These are phyloP conservation scores for Pandemis heparana DNA, from an alignment of 2,888 invertebrate species.

Conservation along the genomic window DNA sequence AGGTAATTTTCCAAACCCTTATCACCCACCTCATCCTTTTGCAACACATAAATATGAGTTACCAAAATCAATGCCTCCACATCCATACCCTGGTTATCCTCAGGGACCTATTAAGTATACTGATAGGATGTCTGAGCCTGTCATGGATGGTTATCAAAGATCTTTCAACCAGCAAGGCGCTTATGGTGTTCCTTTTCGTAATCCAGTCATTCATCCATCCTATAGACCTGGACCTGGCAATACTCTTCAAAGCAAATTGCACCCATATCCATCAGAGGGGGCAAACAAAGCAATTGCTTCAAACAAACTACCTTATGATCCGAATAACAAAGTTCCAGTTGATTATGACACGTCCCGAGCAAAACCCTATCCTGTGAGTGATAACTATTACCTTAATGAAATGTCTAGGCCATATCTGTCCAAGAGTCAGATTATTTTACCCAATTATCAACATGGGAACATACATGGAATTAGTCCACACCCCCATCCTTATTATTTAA, in stretches of 20 bases:
- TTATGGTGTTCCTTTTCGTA: slow-evolving; percentile 67
- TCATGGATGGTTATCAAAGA: slow-evolving; percentile 74
- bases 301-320: slow-evolving; percentile 72
- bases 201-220: slow-evolving; percentile 69
- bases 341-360: slow-evolving; percentile 68
- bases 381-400: slow-evolving; percentile 72
- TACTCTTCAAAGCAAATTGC: slow-evolving; percentile 69
- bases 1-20: slow-evolving; percentile 72
- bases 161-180: slow-evolving; percentile 62
- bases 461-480: slow-evolving; percentile 66
- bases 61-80: slow-evolving; percentile 67
- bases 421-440: slow-evolving; percentile 67
- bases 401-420: slow-evolving; percentile 61
- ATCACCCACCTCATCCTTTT: slow-evolving; percentile 68
- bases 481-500: slow-evolving; percentile 63
- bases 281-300: slow-evolving; percentile 60
- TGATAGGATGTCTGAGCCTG: slow-evolving; percentile 70
- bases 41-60: slow-evolving; percentile 74
- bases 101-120: slow-evolving; percentile 71
- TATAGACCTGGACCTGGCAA: slow-evolving; percentile 70
- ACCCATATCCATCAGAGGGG: slow-evolving; percentile 66
- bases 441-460: slow-evolving; percentile 66
- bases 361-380: slow-evolving; percentile 62
- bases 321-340: slow-evolving; percentile 66
- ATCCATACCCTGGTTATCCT: slow-evolving; percentile 70